Conservation (phyloP, 2,888 invertebrate genomes). For the Agelastica alni region DNA sequence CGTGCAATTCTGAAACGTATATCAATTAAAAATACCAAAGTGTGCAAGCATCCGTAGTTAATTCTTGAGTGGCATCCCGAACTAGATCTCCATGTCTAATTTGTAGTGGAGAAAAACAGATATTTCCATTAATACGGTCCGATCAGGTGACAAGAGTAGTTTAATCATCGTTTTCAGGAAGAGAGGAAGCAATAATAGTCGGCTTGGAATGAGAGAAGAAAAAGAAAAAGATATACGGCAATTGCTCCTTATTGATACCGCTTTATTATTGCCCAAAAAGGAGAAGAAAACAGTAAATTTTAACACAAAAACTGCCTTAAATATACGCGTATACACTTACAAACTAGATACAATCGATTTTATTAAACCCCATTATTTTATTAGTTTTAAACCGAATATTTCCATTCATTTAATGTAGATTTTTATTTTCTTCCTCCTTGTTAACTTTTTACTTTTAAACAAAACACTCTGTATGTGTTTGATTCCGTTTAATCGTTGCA, state of each 20-base stretch:
- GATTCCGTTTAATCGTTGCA: too few relatives aligned
- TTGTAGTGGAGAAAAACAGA: constrained; percentile 32
- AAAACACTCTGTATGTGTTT: too few relatives aligned
- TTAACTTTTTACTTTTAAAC: too few relatives aligned
- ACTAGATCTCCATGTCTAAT: constrained; percentile 40
- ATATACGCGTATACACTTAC: too few relatives aligned
- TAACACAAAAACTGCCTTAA: too few relatives aligned
- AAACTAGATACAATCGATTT: too few relatives aligned
- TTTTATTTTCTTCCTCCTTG: too few relatives aligned
- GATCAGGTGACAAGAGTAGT: constrained; percentile 29
- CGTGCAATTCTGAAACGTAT: constrained; percentile 2
- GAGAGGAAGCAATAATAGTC: constrained; percentile 23
- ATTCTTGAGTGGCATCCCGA: constrained; percentile 36
- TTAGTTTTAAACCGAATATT: too few relatives aligned
- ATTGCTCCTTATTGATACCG: constrained; percentile 9
- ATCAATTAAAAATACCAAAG: constrained; percentile 37
- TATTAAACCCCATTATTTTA: too few relatives aligned
- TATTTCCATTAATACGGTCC: constrained; percentile 28
- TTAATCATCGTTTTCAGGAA: constrained; percentile 24
- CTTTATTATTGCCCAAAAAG: constrained; percentile 10
- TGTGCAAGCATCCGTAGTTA: constrained; percentile 33
- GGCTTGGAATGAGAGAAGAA: background rate
- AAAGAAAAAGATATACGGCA: background rate
- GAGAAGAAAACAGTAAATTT: constrained; percentile 1
- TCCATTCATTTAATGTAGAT: too few relatives aligned